These are phyloP conservation scores for Naja naja DNA, from an alignment of 2,113 vertebrate genomes.

Conservation along the genomic window DNA sequence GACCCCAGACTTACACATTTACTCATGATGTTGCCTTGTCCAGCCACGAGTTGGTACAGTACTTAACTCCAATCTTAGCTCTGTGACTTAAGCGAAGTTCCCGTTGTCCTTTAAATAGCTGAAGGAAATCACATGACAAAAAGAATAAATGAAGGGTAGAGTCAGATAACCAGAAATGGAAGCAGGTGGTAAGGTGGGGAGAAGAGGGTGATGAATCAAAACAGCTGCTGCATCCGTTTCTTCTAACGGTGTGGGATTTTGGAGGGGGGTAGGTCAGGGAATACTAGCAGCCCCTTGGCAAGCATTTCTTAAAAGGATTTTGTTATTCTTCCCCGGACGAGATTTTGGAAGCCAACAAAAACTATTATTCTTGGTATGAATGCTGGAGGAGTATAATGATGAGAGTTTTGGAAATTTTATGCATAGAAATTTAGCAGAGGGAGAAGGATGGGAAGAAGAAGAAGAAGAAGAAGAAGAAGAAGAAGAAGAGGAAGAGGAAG, in stretches of 20 bases:
- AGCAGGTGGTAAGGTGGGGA: not conserved
- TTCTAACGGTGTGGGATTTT: not conserved
- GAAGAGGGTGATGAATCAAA: not conserved
- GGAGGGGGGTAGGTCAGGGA: not conserved
- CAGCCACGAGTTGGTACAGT: not conserved
- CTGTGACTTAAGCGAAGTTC: constrained; percentile 11
- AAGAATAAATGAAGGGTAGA: not conserved
- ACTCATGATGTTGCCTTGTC: constrained; percentile 34
- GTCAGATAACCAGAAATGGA: not conserved
- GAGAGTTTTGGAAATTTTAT: not conserved
- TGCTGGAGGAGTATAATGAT: not conserved
- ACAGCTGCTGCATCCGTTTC: not conserved
- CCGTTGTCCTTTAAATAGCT: not conserved
- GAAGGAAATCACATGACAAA: constrained; percentile 31
- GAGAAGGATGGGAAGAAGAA: too few relatives aligned
- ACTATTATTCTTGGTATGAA: not conserved
- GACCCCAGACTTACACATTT: constrained; percentile 53
- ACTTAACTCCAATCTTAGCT: not conserved
- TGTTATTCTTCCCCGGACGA: not conserved
- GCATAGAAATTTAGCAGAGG: too few relatives aligned
- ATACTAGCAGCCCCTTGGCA: not conserved
- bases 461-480: too few relatives aligned
- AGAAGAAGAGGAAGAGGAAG: rapidly evolving
- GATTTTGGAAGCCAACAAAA: not conserved
- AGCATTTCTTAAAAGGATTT: not conserved